Evolutionary conservation across 2,113 vertebrate genomes (phyloP), one percentile per base, ranked within the genome.

Genomic region (Zosterops hypoxanthus): DNA sequence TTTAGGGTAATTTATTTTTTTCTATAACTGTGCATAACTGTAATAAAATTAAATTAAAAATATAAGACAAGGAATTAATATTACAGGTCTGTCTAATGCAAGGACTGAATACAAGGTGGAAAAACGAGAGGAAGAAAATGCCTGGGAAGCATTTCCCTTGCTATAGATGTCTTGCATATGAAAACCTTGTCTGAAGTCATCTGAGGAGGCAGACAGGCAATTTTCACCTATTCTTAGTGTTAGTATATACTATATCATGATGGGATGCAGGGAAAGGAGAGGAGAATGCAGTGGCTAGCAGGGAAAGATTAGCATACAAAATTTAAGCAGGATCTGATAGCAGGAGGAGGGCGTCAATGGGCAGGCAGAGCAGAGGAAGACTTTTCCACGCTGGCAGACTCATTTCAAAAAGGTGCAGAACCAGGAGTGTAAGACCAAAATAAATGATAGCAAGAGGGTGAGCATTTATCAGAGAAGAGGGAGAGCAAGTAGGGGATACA

Each of bases 1-100:
- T 94, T 94, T 82, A 87, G 55, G 78, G 73, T 81, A 85, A 90
- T 90, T 91, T 94, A 79, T 97, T 92, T 96, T 96, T 96, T 94
- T 82, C 73, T 72, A 13, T 61, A 90, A 68, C 61, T 61, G 31
- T 79, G 65, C n/a, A 61, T 49, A 82, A 82, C 73, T 86, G 25
- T 55, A 76, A 80, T 82, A 91, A 89, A 90, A 91, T 90, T 46
- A 85, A 89, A 89, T 78, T 89, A 28, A 87, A 94, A 94, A 85
- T 87, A 84, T 57, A 89, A 92, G 66, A 12, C 59, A 13, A 90
- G 44, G 64, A 81, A 90, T 86, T 94, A 86, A 81, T 94, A 75
- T 77, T 68, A 47, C 69, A 72, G 60, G 42, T 90, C 79, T 78
- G 10, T 76, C 34, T 77, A 88, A 55, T 56, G 64, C 79, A 88